Evolutionary conservation across 2,797 vertebrate species (phyloP).

Genomic region (Enteromius argenteus): DNA sequence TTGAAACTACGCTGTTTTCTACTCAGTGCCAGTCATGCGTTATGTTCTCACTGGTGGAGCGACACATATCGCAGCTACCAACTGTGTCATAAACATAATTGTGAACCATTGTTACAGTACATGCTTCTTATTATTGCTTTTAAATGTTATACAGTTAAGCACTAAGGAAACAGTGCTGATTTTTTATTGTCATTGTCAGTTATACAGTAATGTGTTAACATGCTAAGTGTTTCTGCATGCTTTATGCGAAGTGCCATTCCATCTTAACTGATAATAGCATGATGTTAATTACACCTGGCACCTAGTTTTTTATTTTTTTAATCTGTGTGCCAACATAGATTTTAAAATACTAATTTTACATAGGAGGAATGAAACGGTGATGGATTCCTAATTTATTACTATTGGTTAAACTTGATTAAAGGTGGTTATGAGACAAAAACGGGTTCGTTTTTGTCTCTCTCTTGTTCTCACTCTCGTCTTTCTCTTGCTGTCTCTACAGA

Average conservation of each 20-base stretch:
- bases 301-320: background rate
- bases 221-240: background rate
- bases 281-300: slow-evolving; percentile 10
- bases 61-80: background rate
- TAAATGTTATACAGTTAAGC: background rate
- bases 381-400: background rate
- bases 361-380: background rate
- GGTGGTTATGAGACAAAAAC: background rate
- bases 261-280: background rate
- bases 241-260: background rate
- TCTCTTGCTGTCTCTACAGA: slow-evolving; percentile 71
- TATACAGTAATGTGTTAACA: slow-evolving; percentile 7
- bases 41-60: slow-evolving; percentile 16
- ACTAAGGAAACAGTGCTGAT: background rate
- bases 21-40: background rate
- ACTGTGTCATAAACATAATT: slow-evolving; percentile 11
- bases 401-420: background rate
- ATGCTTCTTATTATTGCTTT: slow-evolving; percentile 8
- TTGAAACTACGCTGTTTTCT: slow-evolving; percentile 34
- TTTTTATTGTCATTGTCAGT: background rate
- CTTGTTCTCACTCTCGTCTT: background rate
- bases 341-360: background rate
- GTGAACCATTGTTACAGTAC: slow-evolving; percentile 16
- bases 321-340: background rate
- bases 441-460: background rate